Percentiles rank a stretch among this genome's conserved stretches.
phyloP scores from a whole-genome alignment of 2,888 invertebrate species.

The Cryptocephalus primarius region DNA sequence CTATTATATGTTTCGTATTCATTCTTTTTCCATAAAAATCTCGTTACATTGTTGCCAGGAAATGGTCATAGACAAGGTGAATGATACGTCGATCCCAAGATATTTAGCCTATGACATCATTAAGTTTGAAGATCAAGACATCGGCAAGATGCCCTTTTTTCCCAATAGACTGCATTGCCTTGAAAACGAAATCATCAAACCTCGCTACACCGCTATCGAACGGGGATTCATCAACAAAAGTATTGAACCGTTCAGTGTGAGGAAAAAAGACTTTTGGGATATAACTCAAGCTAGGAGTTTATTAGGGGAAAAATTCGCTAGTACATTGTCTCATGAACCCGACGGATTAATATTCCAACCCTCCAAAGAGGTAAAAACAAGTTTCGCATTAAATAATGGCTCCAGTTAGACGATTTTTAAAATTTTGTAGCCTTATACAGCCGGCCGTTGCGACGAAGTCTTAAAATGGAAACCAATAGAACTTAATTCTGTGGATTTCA shows the following conservation, averaged over 20 bases:
- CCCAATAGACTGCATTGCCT: slow-evolving; percentile 70
- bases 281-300: slow-evolving; percentile 58
- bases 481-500: slow-evolving; percentile 94
- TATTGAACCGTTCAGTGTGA: slow-evolving; percentile 80
- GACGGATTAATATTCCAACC: slow-evolving; percentile 99
- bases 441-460: slow-evolving; percentile 74
- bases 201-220: slow-evolving; percentile 57
- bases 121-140: slow-evolving; percentile 65
- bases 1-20: background rate
- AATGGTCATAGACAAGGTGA: slow-evolving; percentile 87
- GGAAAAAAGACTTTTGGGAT: slow-evolving; percentile 88
- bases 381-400: background rate
- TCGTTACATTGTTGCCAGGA: slow-evolving; percentile 50
- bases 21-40: background rate
- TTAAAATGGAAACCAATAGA: slow-evolving; percentile 96
- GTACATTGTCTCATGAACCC: slow-evolving; percentile 81
- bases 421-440: slow-evolving; percentile 57
- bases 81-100: slow-evolving; percentile 66
- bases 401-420: background rate
- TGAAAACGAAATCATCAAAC: slow-evolving; percentile 56
- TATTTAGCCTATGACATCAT: slow-evolving; percentile 94
- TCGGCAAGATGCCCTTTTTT: slow-evolving; percentile 65
- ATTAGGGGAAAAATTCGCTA: slow-evolving; percentile 75
- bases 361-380: slow-evolving; percentile 52
- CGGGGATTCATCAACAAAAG: slow-evolving; percentile 63